These are phyloP conservation scores for Noturus placidus DNA, from an alignment of 2,113 vertebrate genomes.

Conservation along the genomic window DNA sequence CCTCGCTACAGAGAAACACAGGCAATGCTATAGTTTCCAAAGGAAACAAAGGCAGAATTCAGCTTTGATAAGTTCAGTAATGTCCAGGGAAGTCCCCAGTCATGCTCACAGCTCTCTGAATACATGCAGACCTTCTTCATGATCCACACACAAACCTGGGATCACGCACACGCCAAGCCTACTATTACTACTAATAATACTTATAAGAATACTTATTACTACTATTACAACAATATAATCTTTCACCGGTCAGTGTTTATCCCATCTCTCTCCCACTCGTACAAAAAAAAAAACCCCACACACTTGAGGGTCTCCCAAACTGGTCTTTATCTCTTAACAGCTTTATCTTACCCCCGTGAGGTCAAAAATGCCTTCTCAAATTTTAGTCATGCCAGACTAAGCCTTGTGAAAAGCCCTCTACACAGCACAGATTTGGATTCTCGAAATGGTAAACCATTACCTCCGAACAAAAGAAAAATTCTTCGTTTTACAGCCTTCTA, in stretches of 20 bases:
- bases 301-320: slow-evolving; percentile 21
- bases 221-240: background rate
- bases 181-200: background rate
- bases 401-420: slow-evolving; percentile 54
- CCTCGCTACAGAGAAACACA: slow-evolving; percentile 52
- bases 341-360: slow-evolving; percentile 48
- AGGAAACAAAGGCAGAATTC: slow-evolving; percentile 61
- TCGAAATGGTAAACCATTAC: slow-evolving; percentile 38
- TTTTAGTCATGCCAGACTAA: slow-evolving; percentile 65
- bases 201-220: too few relatives aligned
- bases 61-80: slow-evolving; percentile 59
- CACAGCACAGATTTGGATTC: slow-evolving; percentile 26
- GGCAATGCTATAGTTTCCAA: slow-evolving; percentile 50
- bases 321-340: slow-evolving; percentile 31
- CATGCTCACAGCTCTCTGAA: slow-evolving; percentile 30
- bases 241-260: background rate
- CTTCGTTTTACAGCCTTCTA: slow-evolving; percentile 8
- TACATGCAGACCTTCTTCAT: slow-evolving; percentile 18
- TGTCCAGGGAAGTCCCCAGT: slow-evolving; percentile 34
- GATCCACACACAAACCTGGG: background rate
- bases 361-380: slow-evolving; percentile 58
- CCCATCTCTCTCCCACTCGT: background rate
- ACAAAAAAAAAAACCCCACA: background rate
- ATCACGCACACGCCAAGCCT: background rate
- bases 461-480: slow-evolving; percentile 20